Evolutionary conservation across 2,113 vertebrate genomes (phyloP).

Genomic region (Toxotes chatareus): DNA sequence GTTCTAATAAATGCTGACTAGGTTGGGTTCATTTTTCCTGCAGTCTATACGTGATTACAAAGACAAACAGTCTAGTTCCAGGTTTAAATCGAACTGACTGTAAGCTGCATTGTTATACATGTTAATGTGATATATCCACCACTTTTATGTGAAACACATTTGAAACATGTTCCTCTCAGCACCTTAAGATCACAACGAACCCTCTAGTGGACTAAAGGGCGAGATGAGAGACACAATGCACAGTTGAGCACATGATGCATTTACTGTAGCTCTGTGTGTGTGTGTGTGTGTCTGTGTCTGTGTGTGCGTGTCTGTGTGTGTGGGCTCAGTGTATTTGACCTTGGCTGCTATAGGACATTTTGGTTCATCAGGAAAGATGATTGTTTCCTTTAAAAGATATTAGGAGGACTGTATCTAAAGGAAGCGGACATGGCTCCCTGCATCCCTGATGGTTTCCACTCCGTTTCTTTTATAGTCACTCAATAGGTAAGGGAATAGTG

Average conservation of each 20-base stretch:
- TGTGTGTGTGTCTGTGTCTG: conserved; percentile 12
- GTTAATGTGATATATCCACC: conserved; percentile 53
- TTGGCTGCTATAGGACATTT: conserved; percentile 75
- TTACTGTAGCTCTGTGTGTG: conserved; percentile 37
- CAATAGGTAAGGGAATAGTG: conserved; percentile 74
- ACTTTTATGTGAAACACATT: conserved; percentile 42
- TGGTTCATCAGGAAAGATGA: conserved; percentile 81
- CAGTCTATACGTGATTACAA: conserved; percentile 26
- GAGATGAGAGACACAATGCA: conserved; percentile 55
- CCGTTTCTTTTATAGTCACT: conserved; percentile 75
- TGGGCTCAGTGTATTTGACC: conserved; percentile 64
- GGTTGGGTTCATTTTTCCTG: background rate
- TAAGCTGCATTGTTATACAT: conserved; percentile 28
- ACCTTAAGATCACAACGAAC: conserved; percentile 41
- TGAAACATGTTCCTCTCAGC: conserved; percentile 51
- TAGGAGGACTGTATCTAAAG: conserved; percentile 71
- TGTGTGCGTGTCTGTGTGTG: conserved; percentile 22
- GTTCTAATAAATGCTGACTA: conserved; percentile 11
- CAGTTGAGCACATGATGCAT: conserved; percentile 69
- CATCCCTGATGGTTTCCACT: conserved; percentile 77
- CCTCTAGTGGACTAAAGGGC: background rate
- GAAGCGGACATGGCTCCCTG: conserved; percentile 74
- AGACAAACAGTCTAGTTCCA: conserved; percentile 30
- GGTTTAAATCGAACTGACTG: conserved; percentile 25
- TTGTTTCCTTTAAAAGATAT: conserved; percentile 82